Conservation (phyloP, 2,888 invertebrate genomes). For the Esperia sulphurella region DNA sequence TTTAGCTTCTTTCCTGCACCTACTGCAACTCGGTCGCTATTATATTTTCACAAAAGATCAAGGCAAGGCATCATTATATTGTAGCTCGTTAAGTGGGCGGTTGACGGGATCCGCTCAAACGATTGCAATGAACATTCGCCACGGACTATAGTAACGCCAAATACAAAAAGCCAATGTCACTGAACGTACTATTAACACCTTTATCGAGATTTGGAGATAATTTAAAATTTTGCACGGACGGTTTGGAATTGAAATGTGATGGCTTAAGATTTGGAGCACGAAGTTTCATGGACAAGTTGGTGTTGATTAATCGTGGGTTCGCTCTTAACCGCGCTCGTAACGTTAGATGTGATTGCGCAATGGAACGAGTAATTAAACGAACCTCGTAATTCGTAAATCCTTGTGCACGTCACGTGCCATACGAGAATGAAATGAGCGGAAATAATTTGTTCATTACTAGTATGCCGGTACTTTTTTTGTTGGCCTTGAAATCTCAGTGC, state of each 20-base stretch:
- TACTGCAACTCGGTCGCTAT: slow-evolving; percentile 12
- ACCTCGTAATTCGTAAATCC: slow-evolving; percentile 22
- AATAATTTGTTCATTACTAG: slow-evolving; percentile 14
- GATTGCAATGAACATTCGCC: slow-evolving; percentile 20
- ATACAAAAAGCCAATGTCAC: slow-evolving; percentile 13
- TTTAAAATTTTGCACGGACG: slow-evolving; percentile 13
- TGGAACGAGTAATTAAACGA: slow-evolving; percentile 29
- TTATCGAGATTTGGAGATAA: neutral
- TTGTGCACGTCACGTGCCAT: slow-evolving; percentile 20
- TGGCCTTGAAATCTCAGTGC: neutral
- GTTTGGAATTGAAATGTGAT: slow-evolving; percentile 13
- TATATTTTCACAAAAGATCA: slow-evolving; percentile 27
- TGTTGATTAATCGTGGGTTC: slow-evolving; percentile 57
- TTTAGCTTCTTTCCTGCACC: no score
- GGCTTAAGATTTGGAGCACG: slow-evolving; percentile 44
- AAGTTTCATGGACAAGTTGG: slow-evolving; percentile 41
- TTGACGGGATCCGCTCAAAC: slow-evolving; percentile 16
- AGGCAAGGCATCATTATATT: slow-evolving; percentile 15
- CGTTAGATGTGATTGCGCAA: slow-evolving; percentile 23
- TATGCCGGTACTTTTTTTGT: neutral
- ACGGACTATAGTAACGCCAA: slow-evolving; percentile 12
- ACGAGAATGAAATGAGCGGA: slow-evolving; percentile 20
- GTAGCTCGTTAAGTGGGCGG: slow-evolving; percentile 15
- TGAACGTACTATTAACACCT: neutral
- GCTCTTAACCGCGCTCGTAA: slow-evolving; percentile 22